A percentile compares a stretch with the other conserved stretches of the same genome.
Evolutionary conservation across 2,888 invertebrate genomes (phyloP).

Genomic region (Tetragnatha montana): DNA sequence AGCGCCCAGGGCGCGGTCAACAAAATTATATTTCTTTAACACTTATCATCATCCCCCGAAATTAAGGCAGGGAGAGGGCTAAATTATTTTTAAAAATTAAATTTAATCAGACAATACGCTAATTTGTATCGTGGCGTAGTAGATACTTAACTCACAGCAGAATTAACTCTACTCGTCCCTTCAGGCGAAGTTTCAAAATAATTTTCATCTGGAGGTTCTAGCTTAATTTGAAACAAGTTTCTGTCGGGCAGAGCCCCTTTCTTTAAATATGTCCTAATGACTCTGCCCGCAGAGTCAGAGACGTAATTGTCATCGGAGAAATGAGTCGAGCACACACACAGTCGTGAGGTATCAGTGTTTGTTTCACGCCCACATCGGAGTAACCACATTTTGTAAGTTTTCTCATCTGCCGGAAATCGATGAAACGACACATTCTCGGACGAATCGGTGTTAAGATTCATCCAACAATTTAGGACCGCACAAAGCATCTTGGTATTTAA

Average conservation of each 20-base stretch:
- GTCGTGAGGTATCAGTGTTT: slow-evolving; percentile 8
- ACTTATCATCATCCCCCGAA: too few relatives aligned
- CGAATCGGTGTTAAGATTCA: background rate
- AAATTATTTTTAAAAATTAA: too few relatives aligned
- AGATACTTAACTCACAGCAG: background rate
- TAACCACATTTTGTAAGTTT: slow-evolving; percentile 34
- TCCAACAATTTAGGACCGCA: background rate
- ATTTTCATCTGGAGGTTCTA: slow-evolving; percentile 24
- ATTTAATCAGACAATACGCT: too few relatives aligned
- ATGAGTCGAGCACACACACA: slow-evolving; percentile 38
- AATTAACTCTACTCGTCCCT: background rate
- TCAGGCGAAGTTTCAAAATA: background rate
- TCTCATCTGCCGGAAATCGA: slow-evolving; percentile 24
- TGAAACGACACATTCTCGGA: slow-evolving; percentile 1
- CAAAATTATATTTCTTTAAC: too few relatives aligned
- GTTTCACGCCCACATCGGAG: slow-evolving; percentile 19
- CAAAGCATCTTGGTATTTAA: background rate
- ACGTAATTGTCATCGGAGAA: slow-evolving; percentile 33
- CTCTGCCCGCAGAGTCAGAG: slow-evolving; percentile 13
- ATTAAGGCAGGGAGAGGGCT: too few relatives aligned
- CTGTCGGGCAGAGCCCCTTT: slow-evolving; percentile 22
- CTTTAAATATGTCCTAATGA: slow-evolving; percentile 11
- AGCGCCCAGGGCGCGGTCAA: too few relatives aligned
- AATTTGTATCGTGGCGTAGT: background rate
- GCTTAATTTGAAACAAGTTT: slow-evolving; percentile 43